These are phyloP conservation scores for Loriculus beryllinus DNA, from an alignment of 2,797 vertebrate species.

Conservation along the genomic window DNA sequence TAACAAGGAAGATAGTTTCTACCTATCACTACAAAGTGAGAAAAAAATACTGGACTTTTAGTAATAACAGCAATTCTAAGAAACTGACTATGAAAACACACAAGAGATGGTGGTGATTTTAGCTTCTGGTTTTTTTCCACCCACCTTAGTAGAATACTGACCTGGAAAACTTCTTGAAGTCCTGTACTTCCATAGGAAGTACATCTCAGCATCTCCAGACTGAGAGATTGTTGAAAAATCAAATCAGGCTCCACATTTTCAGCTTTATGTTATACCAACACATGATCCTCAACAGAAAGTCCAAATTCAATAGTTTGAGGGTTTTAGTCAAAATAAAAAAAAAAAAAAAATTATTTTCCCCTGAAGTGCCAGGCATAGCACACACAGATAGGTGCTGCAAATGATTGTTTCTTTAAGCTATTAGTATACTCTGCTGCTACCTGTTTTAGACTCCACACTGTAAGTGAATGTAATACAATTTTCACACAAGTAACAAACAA, in stretches of 20 bases:
- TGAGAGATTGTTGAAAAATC: not conserved
- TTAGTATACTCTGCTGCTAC: not conserved
- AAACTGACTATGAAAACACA: not conserved
- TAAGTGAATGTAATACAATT: not conserved
- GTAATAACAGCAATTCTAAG: not conserved
- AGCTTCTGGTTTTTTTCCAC: not conserved
- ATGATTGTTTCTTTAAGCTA: not conserved
- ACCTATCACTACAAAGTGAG: not conserved
- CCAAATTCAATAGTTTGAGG: not conserved
- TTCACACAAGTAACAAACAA: not conserved
- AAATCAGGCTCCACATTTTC: not conserved
- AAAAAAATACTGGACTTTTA: not conserved
- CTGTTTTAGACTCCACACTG: not conserved
- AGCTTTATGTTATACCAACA: not conserved
- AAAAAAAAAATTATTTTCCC: not conserved
- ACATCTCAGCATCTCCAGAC: not conserved
- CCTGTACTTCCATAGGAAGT: not conserved
- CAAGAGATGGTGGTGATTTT: rapidly evolving
- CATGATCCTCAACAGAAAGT: not conserved
- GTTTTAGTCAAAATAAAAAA: not conserved
- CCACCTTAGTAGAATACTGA: rapidly evolving
- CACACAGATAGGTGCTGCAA: not conserved
- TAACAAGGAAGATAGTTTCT: not conserved
- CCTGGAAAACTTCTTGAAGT: not conserved
- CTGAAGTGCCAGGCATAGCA: not conserved